A percentile compares a stretch with the other conserved stretches of the same genome.
Conservation (phyloP, 2,797 vertebrate species). For the Ibycter americanus region DNA sequence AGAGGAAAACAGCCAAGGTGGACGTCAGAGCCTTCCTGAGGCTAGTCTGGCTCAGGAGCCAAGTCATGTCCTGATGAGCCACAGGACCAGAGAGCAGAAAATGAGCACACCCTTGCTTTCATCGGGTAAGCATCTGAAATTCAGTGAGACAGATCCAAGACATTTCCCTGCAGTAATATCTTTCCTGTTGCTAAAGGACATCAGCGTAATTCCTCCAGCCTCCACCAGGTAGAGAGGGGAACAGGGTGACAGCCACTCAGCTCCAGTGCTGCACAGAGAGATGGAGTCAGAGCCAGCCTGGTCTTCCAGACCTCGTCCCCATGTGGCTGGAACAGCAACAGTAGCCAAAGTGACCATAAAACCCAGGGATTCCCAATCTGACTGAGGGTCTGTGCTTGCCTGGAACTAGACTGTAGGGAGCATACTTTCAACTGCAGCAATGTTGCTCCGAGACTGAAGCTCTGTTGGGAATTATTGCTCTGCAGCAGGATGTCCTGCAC, state of each 20-base stretch:
- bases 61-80: neutral
- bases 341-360: neutral
- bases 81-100: neutral
- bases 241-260: neutral
- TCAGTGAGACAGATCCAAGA: neutral
- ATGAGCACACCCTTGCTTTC: accelerated
- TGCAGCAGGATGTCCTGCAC: neutral
- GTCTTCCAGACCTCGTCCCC: neutral
- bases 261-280: neutral
- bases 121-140: neutral
- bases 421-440: neutral
- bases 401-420: neutral
- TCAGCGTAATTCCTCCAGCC: neutral
- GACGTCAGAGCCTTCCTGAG: neutral
- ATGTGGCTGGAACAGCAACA: neutral
- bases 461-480: neutral
- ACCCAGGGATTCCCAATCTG: neutral
- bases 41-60: neutral
- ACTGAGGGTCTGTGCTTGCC: neutral
- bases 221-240: neutral
- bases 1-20: neutral
- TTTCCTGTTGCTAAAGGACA: neutral
- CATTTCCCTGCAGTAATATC: neutral
- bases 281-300: neutral
- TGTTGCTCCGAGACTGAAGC: neutral